Evolutionary conservation across 2,888 invertebrate species (phyloP).

Genomic region (Drosophila merina): DNA sequence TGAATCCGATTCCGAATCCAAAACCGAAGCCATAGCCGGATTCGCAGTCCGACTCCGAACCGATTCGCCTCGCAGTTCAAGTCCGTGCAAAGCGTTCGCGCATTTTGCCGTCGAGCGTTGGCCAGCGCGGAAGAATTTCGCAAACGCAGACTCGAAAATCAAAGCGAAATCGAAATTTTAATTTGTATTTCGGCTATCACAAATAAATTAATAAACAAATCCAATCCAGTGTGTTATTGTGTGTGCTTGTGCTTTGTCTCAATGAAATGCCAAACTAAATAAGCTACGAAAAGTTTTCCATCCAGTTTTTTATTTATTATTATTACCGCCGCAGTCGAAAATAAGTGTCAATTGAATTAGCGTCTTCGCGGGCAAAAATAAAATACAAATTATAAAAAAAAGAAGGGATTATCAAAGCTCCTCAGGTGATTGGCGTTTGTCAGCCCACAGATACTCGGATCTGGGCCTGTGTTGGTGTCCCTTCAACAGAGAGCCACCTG

Average conservation of each 20-base stretch:
- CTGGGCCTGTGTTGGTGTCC: slow-evolving; percentile 2
- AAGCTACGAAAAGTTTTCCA: slow-evolving; percentile 62
- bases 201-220: slow-evolving; percentile 45
- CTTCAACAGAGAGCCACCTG: slow-evolving; percentile 9
- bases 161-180: slow-evolving; percentile 20
- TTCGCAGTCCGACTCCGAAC: slow-evolving; percentile 18
- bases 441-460: not conserved
- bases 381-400: slow-evolving; percentile 2
- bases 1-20: slow-evolving; percentile 10
- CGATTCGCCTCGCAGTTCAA: slow-evolving; percentile 19
- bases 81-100: slow-evolving; percentile 68
- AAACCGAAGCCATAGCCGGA: slow-evolving; percentile 26
- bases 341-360: slow-evolving; percentile 73
- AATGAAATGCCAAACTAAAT: slow-evolving; percentile 59
- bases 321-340: slow-evolving; percentile 28
- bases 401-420: slow-evolving; percentile 45
- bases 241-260: slow-evolving; percentile 43
- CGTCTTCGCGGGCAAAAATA: slow-evolving; percentile 37
- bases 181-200: slow-evolving; percentile 26
- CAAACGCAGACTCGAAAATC: slow-evolving; percentile 43
- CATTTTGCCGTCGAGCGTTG: slow-evolving; percentile 77
- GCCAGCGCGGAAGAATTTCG: slow-evolving; percentile 74
- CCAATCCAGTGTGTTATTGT: slow-evolving; percentile 18
- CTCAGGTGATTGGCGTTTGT: slow-evolving; percentile 51
- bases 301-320: slow-evolving; percentile 55